Evolutionary conservation across 2,113 vertebrate species (phyloP).

Genomic region (Nematolebias whitei): DNA sequence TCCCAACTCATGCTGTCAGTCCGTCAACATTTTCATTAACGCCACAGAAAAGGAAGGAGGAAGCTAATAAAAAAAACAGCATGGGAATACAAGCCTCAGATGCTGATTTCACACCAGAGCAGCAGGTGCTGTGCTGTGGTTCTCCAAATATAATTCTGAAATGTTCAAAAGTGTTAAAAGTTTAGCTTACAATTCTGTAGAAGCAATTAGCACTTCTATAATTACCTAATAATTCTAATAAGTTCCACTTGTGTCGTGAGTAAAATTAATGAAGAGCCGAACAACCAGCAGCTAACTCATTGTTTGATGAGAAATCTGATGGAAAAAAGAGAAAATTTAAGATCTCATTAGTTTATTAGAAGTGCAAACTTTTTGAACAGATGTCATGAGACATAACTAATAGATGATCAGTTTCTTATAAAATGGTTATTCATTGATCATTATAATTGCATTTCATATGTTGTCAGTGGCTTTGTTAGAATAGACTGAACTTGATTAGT

Average conservation of each 20-base stretch:
- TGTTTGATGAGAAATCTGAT: constrained; percentile 61
- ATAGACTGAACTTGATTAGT: too few relatives aligned
- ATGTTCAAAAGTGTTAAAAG: constrained; percentile 36
- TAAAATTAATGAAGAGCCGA: too few relatives aligned
- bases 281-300: constrained; percentile 54
- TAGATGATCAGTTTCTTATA: constrained; percentile 36
- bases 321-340: constrained; percentile 64
- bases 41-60: constrained; percentile 32
- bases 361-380: constrained; percentile 45
- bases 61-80: constrained; percentile 44
- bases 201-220: constrained; percentile 7
- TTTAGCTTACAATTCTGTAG: constrained; percentile 15
- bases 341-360: constrained; percentile 69
- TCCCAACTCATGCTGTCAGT: constrained; percentile 46
- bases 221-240: constrained; percentile 35
- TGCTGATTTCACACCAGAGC: constrained; percentile 36
- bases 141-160: constrained; percentile 43
- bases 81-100: constrained; percentile 19
- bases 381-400: constrained; percentile 49
- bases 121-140: constrained; percentile 32
- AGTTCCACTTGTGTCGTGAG: constrained; percentile 40
- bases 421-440: constrained; percentile 62
- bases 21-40: constrained; percentile 40
- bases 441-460: constrained; percentile 39
- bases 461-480: constrained; percentile 20